phyloP scores from a whole-genome alignment of 1,140 invertebrate genomes.

The Drosophila varians region DNA sequence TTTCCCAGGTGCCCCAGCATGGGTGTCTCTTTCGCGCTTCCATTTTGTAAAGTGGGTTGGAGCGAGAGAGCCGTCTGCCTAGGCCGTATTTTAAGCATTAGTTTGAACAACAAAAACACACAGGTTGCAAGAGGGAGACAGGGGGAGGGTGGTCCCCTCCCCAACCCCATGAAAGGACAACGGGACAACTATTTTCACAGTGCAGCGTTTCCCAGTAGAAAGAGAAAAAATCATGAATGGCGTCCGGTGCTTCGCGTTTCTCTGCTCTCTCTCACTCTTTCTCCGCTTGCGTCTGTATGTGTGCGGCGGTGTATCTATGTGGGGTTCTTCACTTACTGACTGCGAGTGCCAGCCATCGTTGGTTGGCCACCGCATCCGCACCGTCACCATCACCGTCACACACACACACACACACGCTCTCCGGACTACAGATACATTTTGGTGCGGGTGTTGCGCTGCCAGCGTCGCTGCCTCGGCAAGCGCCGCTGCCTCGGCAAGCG shows the following conservation, averaged over 20 bases:
- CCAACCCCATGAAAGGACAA: conserved; percentile 4
- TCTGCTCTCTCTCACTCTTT: conserved; percentile 4
- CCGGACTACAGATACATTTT: conserved; percentile 25
- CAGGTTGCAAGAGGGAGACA: background rate
- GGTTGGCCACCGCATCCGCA: conserved; percentile 52
- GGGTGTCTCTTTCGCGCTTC: conserved; percentile 5
- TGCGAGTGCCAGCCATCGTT: conserved; percentile 63
- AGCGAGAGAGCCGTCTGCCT: conserved; percentile 8
- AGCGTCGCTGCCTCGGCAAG: conserved; percentile 36
- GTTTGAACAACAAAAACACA: conserved; percentile 79
- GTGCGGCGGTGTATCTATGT: conserved; percentile 23
- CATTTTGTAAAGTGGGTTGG: background rate
- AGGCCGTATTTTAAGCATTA: conserved; percentile 81
- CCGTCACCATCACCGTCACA: conserved; percentile 16
- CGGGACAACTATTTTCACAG: conserved; percentile 55
- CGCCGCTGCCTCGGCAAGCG: conserved; percentile 35
- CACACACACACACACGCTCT: background rate
- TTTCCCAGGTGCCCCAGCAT: conserved; percentile 40
- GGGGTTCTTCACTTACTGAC: conserved; percentile 76
- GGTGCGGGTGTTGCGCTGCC: conserved; percentile 29
- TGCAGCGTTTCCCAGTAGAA: conserved; percentile 9
- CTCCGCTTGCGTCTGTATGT: conserved; percentile 6
- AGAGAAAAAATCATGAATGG: conserved; percentile 73
- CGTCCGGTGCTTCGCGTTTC: conserved; percentile 36
- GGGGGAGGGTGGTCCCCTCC: too few species aligned